A percentile compares a stretch with the other conserved stretches of the same genome.
Evolutionary conservation across 1,140 invertebrate genomes (phyloP).

Genomic region (Cecropterus lyciades): DNA sequence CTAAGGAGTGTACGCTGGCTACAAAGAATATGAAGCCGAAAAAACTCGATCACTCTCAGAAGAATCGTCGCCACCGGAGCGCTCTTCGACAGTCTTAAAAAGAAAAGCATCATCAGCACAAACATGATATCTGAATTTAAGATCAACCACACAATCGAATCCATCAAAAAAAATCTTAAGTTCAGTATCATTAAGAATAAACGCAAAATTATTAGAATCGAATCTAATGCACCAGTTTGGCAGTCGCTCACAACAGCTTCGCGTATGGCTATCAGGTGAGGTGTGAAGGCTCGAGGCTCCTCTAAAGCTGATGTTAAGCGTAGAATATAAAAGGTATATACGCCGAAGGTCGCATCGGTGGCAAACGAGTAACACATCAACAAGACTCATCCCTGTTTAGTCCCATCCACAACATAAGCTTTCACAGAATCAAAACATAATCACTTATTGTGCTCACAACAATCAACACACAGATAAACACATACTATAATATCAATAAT

Average conservation of each 20-base stretch:
- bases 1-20: slow-evolving; percentile 47
- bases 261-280: slow-evolving; percentile 3
- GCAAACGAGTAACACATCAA: slow-evolving; percentile 13
- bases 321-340: slow-evolving; percentile 29
- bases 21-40: slow-evolving; percentile 38
- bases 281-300: slow-evolving; percentile 12
- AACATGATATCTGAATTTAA: slow-evolving; percentile 29
- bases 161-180: slow-evolving; percentile 23
- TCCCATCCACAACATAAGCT: slow-evolving; percentile 67
- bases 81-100: slow-evolving; percentile 17
- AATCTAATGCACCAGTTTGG: slow-evolving; percentile 35
- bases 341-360: slow-evolving; percentile 8
- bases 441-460: slow-evolving; percentile 67
- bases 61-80: slow-evolving; percentile 3
- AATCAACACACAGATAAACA: slow-evolving; percentile 61
- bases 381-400: slow-evolving; percentile 58
- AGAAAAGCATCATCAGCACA: slow-evolving; percentile 27
- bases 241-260: slow-evolving; percentile 31
- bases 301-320: slow-evolving; percentile 34
- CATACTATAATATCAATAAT: slow-evolving; percentile 55
- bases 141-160: slow-evolving; percentile 10
- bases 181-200: slow-evolving; percentile 29
- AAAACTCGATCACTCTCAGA: slow-evolving; percentile 40
- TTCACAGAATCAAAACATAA: slow-evolving; percentile 55
- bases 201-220: slow-evolving; percentile 35